Conservation (phyloP, 1,140 invertebrate genomes). For the Leptoteleia sp. region DNA sequence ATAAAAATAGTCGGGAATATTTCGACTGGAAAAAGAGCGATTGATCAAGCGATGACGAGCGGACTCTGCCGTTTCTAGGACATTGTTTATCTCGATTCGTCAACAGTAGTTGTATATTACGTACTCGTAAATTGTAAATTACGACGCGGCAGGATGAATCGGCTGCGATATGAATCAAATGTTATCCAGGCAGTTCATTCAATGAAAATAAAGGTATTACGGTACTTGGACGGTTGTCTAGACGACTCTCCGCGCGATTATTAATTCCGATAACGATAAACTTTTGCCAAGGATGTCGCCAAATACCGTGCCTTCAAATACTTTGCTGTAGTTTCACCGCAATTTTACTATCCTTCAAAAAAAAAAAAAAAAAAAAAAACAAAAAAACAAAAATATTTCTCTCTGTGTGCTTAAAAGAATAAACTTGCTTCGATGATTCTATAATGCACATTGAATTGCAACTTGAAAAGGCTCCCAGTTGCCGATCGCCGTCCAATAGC, state of each 20-base stretch:
- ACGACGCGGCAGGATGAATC: slow-evolving; percentile 41
- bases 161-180: slow-evolving; percentile 50
- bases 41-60: slow-evolving; percentile 26
- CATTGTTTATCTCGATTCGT: slow-evolving; percentile 54
- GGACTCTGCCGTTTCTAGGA: slow-evolving; percentile 34
- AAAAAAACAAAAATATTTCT: too few species aligned
- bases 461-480: too few species aligned
- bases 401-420: too few species aligned
- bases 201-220: slow-evolving; percentile 49
- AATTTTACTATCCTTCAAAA: too few species aligned
- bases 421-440: too few species aligned
- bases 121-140: slow-evolving; percentile 55
- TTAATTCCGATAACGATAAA: slow-evolving; percentile 41
- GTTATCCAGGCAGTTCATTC: slow-evolving; percentile 33
- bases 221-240: slow-evolving; percentile 28
- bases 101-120: slow-evolving; percentile 57
- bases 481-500: too few species aligned
- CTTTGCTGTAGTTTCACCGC: too few species aligned
- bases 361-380: too few species aligned
- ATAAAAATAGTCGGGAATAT: slow-evolving; percentile 20
- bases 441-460: too few species aligned
- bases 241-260: slow-evolving; percentile 37
- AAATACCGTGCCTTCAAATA: too few species aligned
- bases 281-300: slow-evolving; percentile 9
- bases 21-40: slow-evolving; percentile 26